Percentiles rank a stretch among this genome's conserved stretches.
Evolutionary conservation across 2,797 vertebrate genomes (phyloP).

Genomic region (Lateolabrax maculatus): DNA sequence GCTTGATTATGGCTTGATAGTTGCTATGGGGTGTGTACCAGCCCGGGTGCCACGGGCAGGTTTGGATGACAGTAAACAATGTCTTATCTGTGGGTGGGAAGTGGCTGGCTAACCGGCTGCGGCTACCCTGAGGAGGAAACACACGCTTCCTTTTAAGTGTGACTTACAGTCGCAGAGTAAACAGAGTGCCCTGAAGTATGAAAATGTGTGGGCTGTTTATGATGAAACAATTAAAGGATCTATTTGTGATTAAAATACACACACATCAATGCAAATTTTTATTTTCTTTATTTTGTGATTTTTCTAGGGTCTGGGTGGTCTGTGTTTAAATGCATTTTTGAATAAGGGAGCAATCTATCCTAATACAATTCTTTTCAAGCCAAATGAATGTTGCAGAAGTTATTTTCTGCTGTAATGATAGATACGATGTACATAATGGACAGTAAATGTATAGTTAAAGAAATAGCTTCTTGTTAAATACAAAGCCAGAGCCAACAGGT

Average conservation of each 20-base stretch:
- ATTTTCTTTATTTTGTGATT: conserved; percentile 1
- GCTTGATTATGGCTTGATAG: conserved; percentile 34
- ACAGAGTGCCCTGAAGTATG: conserved; percentile 18
- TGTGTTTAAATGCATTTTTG: neutral
- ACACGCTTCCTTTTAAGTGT: conserved; percentile 28
- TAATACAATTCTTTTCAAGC: too few relatives aligned
- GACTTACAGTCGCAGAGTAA: conserved; percentile 20
- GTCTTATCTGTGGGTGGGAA: conserved; percentile 44
- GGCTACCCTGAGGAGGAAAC: conserved; percentile 4
- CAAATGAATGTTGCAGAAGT: neutral
- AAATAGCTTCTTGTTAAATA: neutral
- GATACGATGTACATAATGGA: neutral
- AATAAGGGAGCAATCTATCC: too few relatives aligned
- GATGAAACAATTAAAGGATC: conserved; percentile 3
- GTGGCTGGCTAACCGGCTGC: conserved; percentile 28
- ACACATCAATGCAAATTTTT: neutral
- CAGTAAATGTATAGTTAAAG: neutral
- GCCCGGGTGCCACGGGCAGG: conserved; percentile 25
- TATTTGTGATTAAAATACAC: conserved; percentile 7
- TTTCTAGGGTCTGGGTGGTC: neutral
- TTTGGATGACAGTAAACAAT: conserved; percentile 55
- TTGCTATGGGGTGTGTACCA: conserved; percentile 15
- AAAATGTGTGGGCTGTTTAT: conserved; percentile 33
- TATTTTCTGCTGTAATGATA: neutral
- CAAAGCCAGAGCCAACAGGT: too few relatives aligned